phyloP scores from a whole-genome alignment of 2,113 vertebrate species.

The Peromyscus leucopus region DNA sequence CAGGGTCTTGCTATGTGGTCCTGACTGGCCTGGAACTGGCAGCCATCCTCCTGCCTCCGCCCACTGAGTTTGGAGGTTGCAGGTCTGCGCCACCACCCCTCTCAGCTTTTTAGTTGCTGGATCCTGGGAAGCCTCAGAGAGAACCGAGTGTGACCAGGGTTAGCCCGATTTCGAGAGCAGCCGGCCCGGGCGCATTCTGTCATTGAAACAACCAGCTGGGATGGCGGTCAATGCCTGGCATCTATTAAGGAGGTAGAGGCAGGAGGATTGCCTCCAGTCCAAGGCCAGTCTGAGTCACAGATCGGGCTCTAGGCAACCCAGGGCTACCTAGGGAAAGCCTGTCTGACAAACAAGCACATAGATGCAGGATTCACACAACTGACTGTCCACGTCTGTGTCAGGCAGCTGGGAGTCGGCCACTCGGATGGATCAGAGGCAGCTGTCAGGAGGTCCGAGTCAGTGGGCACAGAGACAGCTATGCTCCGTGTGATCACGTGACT shows the following conservation, averaged over 20 bases:
- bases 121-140: not conserved
- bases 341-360: not conserved
- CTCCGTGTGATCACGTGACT: not conserved
- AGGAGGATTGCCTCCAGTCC: not conserved
- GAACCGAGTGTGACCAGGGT: not conserved
- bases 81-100: not conserved
- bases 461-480: not conserved
- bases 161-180: not conserved
- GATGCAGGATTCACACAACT: not conserved
- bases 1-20: not conserved
- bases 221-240: not conserved
- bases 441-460: not conserved
- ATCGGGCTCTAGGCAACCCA: not conserved
- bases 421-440: not conserved
- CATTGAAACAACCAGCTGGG: not conserved
- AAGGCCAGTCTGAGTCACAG: not conserved
- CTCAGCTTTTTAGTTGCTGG: not conserved
- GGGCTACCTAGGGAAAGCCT: not conserved
- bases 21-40: too few relatives aligned
- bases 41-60: not conserved
- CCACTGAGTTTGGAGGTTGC: too few relatives aligned
- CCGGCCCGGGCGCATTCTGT: not conserved
- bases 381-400: not conserved
- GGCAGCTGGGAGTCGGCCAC: too few relatives aligned
- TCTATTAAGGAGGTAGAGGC: not conserved